Evolutionary conservation across 2,113 vertebrate species (phyloP), one percentile per base, ranked within the genome.

Genomic region (Vicugna pacos): DNA sequence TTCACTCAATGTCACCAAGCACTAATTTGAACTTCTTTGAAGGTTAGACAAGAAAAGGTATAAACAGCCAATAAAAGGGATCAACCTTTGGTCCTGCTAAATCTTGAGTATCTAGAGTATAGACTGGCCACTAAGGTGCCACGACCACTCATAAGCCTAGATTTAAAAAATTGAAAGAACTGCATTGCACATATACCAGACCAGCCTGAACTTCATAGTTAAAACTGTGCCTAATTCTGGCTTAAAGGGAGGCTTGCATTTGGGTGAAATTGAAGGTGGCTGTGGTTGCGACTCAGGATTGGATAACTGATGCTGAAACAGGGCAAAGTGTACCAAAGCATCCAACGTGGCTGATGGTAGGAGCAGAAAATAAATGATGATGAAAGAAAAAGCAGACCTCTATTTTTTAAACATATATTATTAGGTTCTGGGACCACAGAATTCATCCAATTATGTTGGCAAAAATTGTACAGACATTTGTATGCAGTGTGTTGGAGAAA

Each of bases 21-120:
- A 64, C 35, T 89, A 84, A 88, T 50, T 69, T 20, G 19, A 89
- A 81, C 58, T 81, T 80, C 60, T n/a, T 89, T 58, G 72, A 89
- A 62, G 70, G 58, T 60, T 81, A 38, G 70, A 91, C 72, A 81
- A 92, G 20, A 73, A 77, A 96, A 65, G 60, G 17, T 93, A 22
- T 64, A 84, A 80, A 75, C 85, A 85, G 76, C 65, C 81, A 91
- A 75, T 10, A 24, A 50, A 72, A 75, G 32, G 50, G 38, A 85
- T 72, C 77, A 72, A 38, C 48, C 30, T 24, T 87, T 90, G 54
- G 38, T 0, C 0, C n/a, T 22, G 17, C 58, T 75, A 91, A 35
- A 35, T 87, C 76, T 56, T 89, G 35, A 48, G 22, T 38, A 52
- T 56, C 24, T 69, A 52, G 35, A 64, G 0, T 62, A 28, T 8